A percentile compares a stretch with the other conserved stretches of the same genome.
Conservation (phyloP, 2,888 invertebrate genomes). For the Ecdyonurus torrentis region DNA sequence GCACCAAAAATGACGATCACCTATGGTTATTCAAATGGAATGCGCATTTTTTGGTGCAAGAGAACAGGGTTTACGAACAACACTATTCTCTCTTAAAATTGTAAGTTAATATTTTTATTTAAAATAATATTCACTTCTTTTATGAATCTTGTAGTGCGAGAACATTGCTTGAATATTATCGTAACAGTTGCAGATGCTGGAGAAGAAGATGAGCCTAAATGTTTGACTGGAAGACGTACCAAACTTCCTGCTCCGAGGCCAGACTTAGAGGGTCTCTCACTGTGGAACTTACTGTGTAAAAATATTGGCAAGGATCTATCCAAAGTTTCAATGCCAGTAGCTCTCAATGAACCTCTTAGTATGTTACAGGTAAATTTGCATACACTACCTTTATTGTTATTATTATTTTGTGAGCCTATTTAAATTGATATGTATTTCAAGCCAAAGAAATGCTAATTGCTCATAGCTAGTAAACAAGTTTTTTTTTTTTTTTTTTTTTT, state of each 20-base stretch:
- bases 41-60: too few species aligned
- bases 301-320: conserved; percentile 76
- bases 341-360: conserved; percentile 67
- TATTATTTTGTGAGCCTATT: conserved; percentile 7
- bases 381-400: background rate
- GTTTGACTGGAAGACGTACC: conserved; percentile 41
- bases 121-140: background rate
- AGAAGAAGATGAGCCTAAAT: conserved; percentile 4
- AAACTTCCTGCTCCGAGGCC: conserved; percentile 53
- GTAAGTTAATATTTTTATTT: background rate
- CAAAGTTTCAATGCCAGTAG: conserved; percentile 74
- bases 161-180: too few species aligned
- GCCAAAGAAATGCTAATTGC: too few species aligned
- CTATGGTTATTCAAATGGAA: too few species aligned
- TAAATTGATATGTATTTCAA: too few species aligned
- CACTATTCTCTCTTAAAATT: background rate
- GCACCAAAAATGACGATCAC: too few species aligned
- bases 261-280: conserved; percentile 54
- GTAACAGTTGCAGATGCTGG: conserved; percentile 12
- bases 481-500: too few species aligned
- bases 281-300: conserved; percentile 63
- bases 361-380: conserved; percentile 44
- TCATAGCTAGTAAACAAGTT: too few species aligned
- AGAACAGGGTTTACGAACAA: too few species aligned
- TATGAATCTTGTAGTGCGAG: background rate